These are phyloP conservation scores for Diadema setosum DNA, from an alignment of 35 echinoderm and acorn worm genomes.

Conservation along the genomic window DNA sequence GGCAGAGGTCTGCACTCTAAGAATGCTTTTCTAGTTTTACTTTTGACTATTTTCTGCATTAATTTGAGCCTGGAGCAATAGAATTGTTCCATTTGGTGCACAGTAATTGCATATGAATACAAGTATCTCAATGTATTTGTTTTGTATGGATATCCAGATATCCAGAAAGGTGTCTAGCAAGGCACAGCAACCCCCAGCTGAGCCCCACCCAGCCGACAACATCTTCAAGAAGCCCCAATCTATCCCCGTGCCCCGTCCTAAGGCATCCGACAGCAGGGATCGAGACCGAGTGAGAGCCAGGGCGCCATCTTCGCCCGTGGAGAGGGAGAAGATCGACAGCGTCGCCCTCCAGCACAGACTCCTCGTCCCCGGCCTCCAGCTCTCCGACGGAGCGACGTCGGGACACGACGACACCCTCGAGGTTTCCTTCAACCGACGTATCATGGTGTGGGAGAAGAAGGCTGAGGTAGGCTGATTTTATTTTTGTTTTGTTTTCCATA, in stretches of 20 bases:
- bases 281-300: too few species aligned
- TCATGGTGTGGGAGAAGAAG: conserved; percentile 51
- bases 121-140: too few species aligned
- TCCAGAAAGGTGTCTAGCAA: neutral
- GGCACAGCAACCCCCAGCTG: neutral
- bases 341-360: neutral
- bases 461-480: conserved; percentile 37
- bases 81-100: too few species aligned
- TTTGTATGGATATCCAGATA: neutral
- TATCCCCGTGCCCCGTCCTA: neutral
- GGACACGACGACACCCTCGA: conserved; percentile 48
- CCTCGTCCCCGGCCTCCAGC: neutral
- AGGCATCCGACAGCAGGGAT: too few species aligned
- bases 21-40: too few species aligned
- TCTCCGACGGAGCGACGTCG: neutral
- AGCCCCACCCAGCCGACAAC: neutral
- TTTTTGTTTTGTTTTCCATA: too few species aligned
- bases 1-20: too few species aligned
- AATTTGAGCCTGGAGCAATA: too few species aligned
- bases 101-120: too few species aligned
- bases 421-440: conserved; percentile 34
- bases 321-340: neutral
- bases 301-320: neutral
- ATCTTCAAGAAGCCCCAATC: conserved; percentile 1
- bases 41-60: too few species aligned